phyloP scores from a whole-genome alignment of 2,113 vertebrate species.

The Camarhynchus parvulus region DNA sequence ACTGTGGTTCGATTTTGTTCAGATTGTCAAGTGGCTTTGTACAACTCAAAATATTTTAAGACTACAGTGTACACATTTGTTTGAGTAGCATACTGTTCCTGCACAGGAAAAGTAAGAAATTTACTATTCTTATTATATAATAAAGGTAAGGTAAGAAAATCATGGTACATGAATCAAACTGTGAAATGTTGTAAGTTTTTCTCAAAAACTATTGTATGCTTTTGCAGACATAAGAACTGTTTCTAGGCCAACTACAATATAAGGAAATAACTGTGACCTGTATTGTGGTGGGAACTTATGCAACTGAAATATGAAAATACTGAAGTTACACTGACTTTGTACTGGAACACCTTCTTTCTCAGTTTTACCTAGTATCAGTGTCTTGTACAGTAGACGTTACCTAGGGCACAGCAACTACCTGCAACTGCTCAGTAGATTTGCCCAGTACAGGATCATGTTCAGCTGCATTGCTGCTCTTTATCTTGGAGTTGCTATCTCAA shows the following conservation, averaged over 20 bases:
- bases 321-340: neutral
- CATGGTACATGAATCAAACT: neutral
- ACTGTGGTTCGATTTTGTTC: conserved; percentile 3
- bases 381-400: neutral
- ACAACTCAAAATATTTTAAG: neutral
- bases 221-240: neutral
- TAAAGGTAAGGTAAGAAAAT: neutral
- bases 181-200: neutral
- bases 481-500: neutral
- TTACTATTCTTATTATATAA: neutral
- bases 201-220: neutral
- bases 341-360: neutral
- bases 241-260: neutral
- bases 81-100: neutral
- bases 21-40: neutral
- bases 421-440: neutral
- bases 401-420: neutral
- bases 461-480: neutral
- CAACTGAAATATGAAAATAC: neutral
- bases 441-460: neutral
- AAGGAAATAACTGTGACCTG: neutral
- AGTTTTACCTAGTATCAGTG: neutral
- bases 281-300: neutral
- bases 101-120: neutral
- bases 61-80: neutral